A percentile compares a stretch with the other conserved stretches of the same genome.
Conservation (phyloP, 2,888 invertebrate species). For the Salticus scenicus region DNA sequence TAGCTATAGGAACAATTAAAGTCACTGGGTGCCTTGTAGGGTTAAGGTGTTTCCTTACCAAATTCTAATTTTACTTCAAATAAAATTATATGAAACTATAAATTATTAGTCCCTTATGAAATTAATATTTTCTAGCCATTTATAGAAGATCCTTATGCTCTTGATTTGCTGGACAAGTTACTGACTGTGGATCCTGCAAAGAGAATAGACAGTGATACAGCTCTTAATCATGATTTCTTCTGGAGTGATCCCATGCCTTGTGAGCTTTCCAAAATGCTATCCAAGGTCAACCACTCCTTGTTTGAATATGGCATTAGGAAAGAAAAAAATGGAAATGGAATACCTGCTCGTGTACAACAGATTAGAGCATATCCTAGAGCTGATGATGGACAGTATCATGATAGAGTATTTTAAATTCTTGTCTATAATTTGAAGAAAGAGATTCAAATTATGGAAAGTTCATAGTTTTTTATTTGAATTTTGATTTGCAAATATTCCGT, state of each 20-base stretch:
- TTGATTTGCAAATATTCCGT: too few species aligned
- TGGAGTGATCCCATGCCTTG: conserved; percentile 98
- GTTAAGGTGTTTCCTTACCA: too few species aligned
- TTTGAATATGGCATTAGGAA: conserved; percentile 85
- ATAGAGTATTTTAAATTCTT: conserved; percentile 84
- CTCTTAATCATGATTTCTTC: conserved; percentile 97
- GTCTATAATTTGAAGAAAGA: neutral
- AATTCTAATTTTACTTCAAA: neutral
- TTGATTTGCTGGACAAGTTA: conserved; percentile 94
- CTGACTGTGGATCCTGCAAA: conserved; percentile 93
- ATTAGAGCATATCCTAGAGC: conserved; percentile 74
- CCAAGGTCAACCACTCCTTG: conserved; percentile 93
- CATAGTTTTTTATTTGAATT: too few species aligned
- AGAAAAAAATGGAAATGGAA: conserved; percentile 30
- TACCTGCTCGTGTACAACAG: conserved; percentile 27
- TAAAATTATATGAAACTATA: neutral
- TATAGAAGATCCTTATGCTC: conserved; percentile 92
- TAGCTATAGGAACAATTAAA: too few species aligned
- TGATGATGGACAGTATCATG: conserved; percentile 87
- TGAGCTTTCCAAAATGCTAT: conserved; percentile 91
- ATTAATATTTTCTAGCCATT: conserved; percentile 82
- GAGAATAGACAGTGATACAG: conserved; percentile 90
- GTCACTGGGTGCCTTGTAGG: neutral
- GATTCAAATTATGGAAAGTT: too few species aligned
- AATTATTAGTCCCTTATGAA: neutral